Evolutionary conservation across 2,113 vertebrate species (phyloP).

Genomic region (Athene cunicularia): DNA sequence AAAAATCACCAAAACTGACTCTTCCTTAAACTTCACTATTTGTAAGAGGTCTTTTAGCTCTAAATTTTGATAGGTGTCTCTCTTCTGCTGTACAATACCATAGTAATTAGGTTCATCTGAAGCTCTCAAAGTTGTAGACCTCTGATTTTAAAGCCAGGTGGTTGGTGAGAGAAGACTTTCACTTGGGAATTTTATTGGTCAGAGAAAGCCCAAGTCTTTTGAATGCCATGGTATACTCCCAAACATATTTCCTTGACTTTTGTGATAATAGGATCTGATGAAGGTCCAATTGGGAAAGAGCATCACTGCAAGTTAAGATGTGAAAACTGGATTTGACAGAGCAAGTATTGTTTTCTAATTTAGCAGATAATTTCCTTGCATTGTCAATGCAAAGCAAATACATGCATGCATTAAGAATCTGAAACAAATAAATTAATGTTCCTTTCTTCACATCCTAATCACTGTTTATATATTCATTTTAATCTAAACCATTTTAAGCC

Average conservation of each 20-base stretch:
- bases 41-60: background rate
- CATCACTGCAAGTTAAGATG: background rate
- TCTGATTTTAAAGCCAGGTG: background rate
- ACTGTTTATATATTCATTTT: background rate
- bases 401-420: background rate
- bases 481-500: background rate
- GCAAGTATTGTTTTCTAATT: conserved; percentile 20
- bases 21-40: background rate
- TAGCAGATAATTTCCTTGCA: conserved; percentile 24
- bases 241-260: background rate
- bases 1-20: background rate
- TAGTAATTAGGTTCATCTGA: background rate
- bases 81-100: background rate
- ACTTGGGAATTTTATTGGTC: background rate
- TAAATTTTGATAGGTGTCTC: background rate
- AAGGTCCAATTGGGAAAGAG: background rate
- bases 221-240: background rate
- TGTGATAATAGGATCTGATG: background rate
- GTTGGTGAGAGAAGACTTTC: background rate
- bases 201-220: background rate
- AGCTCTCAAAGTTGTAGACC: background rate
- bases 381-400: background rate
- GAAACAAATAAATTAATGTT: background rate
- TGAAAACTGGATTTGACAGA: conserved; percentile 25
- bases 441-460: background rate